Base-by-base conservation (phyloP, 2,888 invertebrate genomes). In the Hedychridium roseum region DNA sequence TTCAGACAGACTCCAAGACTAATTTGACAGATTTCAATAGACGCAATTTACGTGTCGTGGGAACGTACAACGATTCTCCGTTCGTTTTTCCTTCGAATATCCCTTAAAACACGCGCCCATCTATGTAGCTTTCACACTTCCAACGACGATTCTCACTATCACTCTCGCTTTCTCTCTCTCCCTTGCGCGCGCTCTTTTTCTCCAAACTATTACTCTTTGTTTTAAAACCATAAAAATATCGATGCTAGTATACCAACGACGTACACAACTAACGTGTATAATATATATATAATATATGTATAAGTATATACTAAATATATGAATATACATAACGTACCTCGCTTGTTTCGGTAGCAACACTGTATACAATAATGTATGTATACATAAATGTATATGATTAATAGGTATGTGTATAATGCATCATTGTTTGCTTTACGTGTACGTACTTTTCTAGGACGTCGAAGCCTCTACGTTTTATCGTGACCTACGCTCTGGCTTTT, bases 201-300 rank as follows among this genome's bases (percentile, higher is more conserved):
- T 3, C 28, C 11, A 4, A 32, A 4, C 7, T 16, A 5, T 2
- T 36, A 11, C 16, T 15, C 21, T 36, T 37, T 49, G 43, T 52
- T 55, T 58, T 55, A 58, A 60, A 60, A 57, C 52, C 59, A 60
- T 60, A 60, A 60, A 60, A 60, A 60, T 60, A 60, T 50, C 52
- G 51, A 47, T 52, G 46, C 42, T 40, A 43, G 38, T 58, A 50
- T 57, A 54, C 52, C 52, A 57, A 51, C 52, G 54, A 54, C 57
- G 45, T 54, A 57, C 51, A 47, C 43, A 38, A 40, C 57, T 59
- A 59, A 54, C 45, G 51, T 52, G 58, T 62, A 50, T 58, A 48
- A 23, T 51, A 52, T 53, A 51, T 60, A 50, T 50, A 57, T 52
- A 51, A 57, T 52, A 53, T 60, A 15, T 28, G 30, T 44, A 31